Conservation (phyloP, 2,888 invertebrate species). For the Latrodectus elegans region DNA sequence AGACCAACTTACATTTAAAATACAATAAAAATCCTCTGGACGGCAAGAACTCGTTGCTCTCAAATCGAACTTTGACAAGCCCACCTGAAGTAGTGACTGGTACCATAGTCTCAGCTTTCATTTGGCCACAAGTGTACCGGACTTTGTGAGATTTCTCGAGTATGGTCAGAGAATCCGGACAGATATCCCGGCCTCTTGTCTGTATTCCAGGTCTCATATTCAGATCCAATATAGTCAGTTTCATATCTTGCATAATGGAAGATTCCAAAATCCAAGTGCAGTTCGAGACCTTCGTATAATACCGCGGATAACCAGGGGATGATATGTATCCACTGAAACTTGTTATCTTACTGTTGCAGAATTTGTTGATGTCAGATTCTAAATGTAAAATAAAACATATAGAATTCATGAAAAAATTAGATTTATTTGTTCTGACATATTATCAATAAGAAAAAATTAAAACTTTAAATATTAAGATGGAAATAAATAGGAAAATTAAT, state of each 20-base stretch:
- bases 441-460: no score
- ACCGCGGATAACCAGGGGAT: slow-evolving; percentile 85
- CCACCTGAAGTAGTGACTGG: slow-evolving; percentile 70
- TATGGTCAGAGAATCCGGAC: slow-evolving; percentile 74
- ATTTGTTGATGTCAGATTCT: slow-evolving; percentile 79
- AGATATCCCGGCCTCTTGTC: slow-evolving; percentile 76
- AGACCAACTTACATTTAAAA: slow-evolving; percentile 78
- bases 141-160: slow-evolving; percentile 69
- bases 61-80: slow-evolving; percentile 74
- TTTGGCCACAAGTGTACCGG: slow-evolving; percentile 69
- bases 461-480: no score
- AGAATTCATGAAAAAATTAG: no score
- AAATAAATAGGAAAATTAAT: no score
- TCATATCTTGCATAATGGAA: slow-evolving; percentile 80
- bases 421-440: no score
- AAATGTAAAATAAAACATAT: slow-evolving; percentile 71
- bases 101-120: slow-evolving; percentile 51
- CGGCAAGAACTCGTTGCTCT: slow-evolving; percentile 78
- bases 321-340: slow-evolving; percentile 81
- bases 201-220: slow-evolving; percentile 78
- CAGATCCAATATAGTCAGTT: slow-evolving; percentile 82
- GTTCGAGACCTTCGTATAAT: slow-evolving; percentile 81
- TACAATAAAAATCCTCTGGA: slow-evolving; percentile 81
- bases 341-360: slow-evolving; percentile 78
- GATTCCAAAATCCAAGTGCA: slow-evolving; percentile 83